Percentiles rank a stretch among this genome's conserved stretches.
Evolutionary conservation across 2,888 invertebrate species (phyloP).

Genomic region (Heteromyza rotundicornis): DNA sequence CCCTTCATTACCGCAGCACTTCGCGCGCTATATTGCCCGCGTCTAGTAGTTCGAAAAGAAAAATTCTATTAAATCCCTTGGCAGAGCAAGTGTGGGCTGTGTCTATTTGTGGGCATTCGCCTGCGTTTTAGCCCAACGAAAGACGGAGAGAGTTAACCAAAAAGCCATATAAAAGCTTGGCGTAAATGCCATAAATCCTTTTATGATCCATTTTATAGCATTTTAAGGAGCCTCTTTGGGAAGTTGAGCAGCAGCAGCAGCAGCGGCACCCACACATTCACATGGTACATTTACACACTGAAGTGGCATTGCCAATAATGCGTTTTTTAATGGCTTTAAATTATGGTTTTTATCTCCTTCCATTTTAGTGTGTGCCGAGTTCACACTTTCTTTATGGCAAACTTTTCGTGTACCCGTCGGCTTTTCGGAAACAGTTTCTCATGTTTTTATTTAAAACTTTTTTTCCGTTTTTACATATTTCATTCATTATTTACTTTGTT

Average conservation of each 20-base stretch:
- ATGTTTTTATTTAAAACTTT: background rate
- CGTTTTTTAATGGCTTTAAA: slow-evolving; percentile 25
- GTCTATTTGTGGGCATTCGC: too few species aligned
- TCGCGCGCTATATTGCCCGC: background rate
- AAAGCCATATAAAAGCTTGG: slow-evolving; percentile 42
- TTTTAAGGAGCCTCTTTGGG: slow-evolving; percentile 45
- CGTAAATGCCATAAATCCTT: slow-evolving; percentile 57
- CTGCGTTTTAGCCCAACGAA: background rate
- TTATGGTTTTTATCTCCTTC: background rate
- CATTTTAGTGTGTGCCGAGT: background rate
- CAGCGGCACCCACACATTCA: background rate
- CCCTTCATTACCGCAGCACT: background rate
- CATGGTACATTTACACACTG: slow-evolving; percentile 7
- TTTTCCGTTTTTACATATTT: background rate
- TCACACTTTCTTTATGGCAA: slow-evolving; percentile 9
- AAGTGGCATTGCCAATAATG: slow-evolving; percentile 26
- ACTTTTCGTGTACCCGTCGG: background rate
- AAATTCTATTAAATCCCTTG: background rate
- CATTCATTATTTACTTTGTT: background rate
- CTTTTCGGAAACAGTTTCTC: background rate
- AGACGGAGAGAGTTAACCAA: slow-evolving; percentile 39
- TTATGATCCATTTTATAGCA: slow-evolving; percentile 58
- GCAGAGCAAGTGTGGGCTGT: too few species aligned
- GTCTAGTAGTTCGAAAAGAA: background rate
- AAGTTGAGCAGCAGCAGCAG: slow-evolving; percentile 13